These are phyloP conservation scores for Eufriesea mexicana DNA, from an alignment of 1,140 invertebrate species.

Conservation along the genomic window DNA sequence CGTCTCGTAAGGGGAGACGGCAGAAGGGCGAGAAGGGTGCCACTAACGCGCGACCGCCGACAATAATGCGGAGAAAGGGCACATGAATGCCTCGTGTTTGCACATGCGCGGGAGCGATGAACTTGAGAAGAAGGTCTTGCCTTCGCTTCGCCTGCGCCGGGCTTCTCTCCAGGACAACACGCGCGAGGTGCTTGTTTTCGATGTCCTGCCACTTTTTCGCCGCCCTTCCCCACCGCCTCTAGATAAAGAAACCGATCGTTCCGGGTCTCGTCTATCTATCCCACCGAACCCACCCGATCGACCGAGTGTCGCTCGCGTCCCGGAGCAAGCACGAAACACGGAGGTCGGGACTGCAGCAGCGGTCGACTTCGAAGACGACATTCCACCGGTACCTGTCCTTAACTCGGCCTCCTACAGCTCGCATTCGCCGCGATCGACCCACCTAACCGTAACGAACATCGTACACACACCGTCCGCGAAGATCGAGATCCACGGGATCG, in stretches of 20 bases:
- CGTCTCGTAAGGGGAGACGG: slow-evolving; percentile 45
- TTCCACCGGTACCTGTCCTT: slow-evolving; percentile 78
- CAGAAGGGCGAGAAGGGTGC: slow-evolving; percentile 65
- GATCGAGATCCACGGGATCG: slow-evolving; percentile 11
- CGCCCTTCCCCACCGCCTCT: neutral
- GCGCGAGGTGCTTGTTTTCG: neutral
- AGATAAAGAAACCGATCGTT: no score
- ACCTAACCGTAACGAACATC: slow-evolving; percentile 68
- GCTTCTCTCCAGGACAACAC: neutral
- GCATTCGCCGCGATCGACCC: slow-evolving; percentile 62
- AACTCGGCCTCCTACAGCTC: slow-evolving; percentile 68
- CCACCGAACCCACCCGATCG: no score
- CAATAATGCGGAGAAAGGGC: slow-evolving; percentile 67
- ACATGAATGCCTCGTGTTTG: slow-evolving; percentile 73
- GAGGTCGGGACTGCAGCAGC: slow-evolving; percentile 54
- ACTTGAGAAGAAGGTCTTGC: slow-evolving; percentile 68
- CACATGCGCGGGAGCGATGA: slow-evolving; percentile 78
- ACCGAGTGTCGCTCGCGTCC: slow-evolving; percentile 20
- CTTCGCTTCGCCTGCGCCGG: neutral
- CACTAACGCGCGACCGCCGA: slow-evolving; percentile 71
- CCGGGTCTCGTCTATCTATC: no score
- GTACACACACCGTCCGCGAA: neutral
- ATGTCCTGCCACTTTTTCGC: neutral
- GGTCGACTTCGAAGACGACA: slow-evolving; percentile 73
- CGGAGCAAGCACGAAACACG: slow-evolving; percentile 47